phyloP scores from a whole-genome alignment of 2,888 invertebrate species.

The Xestoiulus laeticollis region DNA sequence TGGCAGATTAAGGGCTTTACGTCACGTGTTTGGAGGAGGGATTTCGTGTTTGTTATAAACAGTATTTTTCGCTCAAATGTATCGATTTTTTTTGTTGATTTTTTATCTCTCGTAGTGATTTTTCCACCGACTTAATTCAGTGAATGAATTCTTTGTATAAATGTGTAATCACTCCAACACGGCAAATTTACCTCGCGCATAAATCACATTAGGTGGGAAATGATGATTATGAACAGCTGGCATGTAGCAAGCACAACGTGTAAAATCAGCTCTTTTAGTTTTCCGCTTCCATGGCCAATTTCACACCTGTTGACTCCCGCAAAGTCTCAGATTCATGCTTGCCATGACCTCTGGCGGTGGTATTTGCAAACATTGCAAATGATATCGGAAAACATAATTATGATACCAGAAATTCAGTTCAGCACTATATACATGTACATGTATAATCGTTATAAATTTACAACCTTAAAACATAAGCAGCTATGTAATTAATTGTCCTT shows the following conservation, averaged over 20 bases:
- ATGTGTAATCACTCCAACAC: neutral
- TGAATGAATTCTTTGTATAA: conserved; percentile 12
- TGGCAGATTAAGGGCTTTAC: neutral
- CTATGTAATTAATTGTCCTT: too few species aligned
- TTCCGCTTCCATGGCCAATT: neutral
- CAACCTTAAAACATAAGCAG: too few species aligned
- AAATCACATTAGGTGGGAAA: conserved; percentile 26
- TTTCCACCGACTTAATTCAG: conserved; percentile 18
- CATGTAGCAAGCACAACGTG: neutral
- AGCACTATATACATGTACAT: too few species aligned
- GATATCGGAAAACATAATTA: too few species aligned
- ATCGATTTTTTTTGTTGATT: neutral
- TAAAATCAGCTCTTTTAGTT: neutral
- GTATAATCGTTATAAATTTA: too few species aligned
- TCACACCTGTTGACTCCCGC: neutral
- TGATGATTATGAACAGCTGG: conserved; percentile 26
- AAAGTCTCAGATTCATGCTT: neutral
- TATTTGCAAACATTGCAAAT: neutral
- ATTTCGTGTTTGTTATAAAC: conserved; percentile 18
- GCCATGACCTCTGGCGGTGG: neutral
- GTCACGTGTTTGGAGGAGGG: conserved; percentile 26
- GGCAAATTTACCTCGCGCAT: neutral
- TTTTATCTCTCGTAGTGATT: neutral
- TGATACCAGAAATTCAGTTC: too few species aligned
- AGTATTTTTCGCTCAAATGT: neutral